Base-by-base conservation (phyloP, 2,888 invertebrate genomes). In the Dicycla oo region DNA sequence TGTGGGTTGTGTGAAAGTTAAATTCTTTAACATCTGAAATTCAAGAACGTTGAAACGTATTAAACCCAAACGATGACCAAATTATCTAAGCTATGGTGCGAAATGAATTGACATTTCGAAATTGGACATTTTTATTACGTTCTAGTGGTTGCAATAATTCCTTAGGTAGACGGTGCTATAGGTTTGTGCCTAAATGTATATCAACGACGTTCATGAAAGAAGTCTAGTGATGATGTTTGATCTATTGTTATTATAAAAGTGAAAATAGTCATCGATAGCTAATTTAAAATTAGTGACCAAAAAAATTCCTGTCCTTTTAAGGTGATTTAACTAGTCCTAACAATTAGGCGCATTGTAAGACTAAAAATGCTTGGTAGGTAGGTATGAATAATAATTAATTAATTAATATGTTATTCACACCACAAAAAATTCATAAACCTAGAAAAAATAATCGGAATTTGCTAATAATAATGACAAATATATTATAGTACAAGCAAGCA, bases 121-220 rank as follows among this genome's bases (percentile, higher is more conserved):
- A 75, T 64, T 70, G 53, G 64, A 65, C 58, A 63, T 69, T 53
- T 58, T 58, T 62, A 71, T 69, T 78, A 69, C 11, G 61, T 77
- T 73, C 30, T 77, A 80, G 70, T 62, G 71, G 63, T 82, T 73
- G 78, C 78, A 75, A 73, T 78, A 74, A 76, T 84, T 86, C 86
- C 85, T 87, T 88, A 86, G 85, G 82, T 84, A 81, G 86, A 88
- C 87, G 92, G 92, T 92, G 92, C 92, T 92, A 91, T 88, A 88
- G 89, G 90, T 89, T 81, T 86, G 90, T 91, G 91, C 91, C 91
- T 87, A 82, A 80, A 82, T 80, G 61, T 71, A 74, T 77, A 80
- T 83, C 82, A 83, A 83, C 76, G 79, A 85, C 78, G 72, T 80
- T 84, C 73, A 72, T 74, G 26, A 57, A 73, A 78, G 64, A 78